Base-by-base conservation (phyloP, 1,140 invertebrate genomes). In the Drosophila nigromelanica region DNA sequence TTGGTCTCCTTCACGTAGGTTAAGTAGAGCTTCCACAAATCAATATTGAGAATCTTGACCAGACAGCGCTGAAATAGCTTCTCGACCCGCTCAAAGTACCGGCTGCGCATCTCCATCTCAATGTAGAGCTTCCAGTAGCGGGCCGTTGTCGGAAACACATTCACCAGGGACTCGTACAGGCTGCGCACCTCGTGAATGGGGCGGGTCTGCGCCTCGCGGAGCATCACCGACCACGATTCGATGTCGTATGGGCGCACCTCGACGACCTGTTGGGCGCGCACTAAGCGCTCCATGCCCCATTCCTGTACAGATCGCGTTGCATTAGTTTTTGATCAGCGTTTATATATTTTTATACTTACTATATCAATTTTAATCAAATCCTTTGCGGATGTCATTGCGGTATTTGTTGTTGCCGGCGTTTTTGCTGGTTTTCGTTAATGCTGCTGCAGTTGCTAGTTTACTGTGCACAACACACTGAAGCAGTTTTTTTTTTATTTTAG, bases 121-220 rank as follows among this genome's bases (percentile, higher is more conserved):
- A 99, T 99, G 93, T 99, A 99, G 75, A 99, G 97, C 93, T 99
- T 99, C 99, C 99, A 99, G 92, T 98, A 99, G 68, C 98, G 94
- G 1, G 98, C 99, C 43, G 98, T 97, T 37, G 98, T 99, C 5
- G 98, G 98, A 92, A 99, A 99, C 14, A 98, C 97, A 12, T 93
- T 92, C 1, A 99, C 97, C 1, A 99, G 93, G 82, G 96, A 96
- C 93, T 99, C 99, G 92, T 99, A 99, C 63, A 99, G 95, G 8
- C 95, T 94, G 48, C 98, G 93, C 8, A 98, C 97, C 92, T 99
- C 97, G 66, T 97, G 96, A 51, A 99, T 98, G 52, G 96, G 95
- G 80, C 98, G 95, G 2, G 95, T 96, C 93, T 99, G 96, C 3
- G 97, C 96, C 93, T 99, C 98, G 75, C 98, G 94, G 4, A 99